These are phyloP conservation scores for Anguilla megastoma DNA, from an alignment of 2,797 vertebrate species.

Conservation along the genomic window DNA sequence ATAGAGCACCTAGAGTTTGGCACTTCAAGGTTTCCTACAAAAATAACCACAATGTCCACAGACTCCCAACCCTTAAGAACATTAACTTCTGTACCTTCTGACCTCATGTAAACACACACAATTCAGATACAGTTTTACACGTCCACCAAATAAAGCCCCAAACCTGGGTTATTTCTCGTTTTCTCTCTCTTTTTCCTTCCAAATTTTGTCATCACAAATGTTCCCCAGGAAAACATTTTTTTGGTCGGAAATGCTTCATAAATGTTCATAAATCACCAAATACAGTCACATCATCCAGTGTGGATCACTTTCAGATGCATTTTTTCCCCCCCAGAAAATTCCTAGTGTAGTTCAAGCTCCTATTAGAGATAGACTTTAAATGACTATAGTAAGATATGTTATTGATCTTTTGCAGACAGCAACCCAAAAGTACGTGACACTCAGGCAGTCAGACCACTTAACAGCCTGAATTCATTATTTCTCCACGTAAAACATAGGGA, in stretches of 20 bases:
- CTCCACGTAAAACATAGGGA: neutral
- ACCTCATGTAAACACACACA: no score
- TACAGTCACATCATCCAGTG: neutral
- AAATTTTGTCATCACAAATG: no score
- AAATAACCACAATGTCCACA: no score
- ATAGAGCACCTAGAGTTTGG: no score
- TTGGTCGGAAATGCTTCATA: neutral
- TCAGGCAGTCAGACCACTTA: neutral
- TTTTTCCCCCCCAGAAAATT: neutral
- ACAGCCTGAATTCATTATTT: slow-evolving; percentile 26
- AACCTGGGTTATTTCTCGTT: no score
- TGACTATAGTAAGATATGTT: neutral
- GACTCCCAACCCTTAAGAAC: no score
- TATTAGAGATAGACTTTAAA: neutral
- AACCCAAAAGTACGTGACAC: neutral
- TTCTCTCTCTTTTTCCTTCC: no score
- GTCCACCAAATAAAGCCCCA: no score
- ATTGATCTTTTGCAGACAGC: neutral
- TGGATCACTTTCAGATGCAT: neutral
- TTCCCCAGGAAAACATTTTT: neutral
- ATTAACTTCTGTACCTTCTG: no score
- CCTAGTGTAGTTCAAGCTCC: neutral
- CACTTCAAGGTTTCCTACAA: no score
- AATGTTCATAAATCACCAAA: neutral
- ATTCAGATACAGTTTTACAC: no score